phyloP scores from a whole-genome alignment of 2,888 invertebrate genomes.

The Hydrotaea cyrtoneurina region DNA sequence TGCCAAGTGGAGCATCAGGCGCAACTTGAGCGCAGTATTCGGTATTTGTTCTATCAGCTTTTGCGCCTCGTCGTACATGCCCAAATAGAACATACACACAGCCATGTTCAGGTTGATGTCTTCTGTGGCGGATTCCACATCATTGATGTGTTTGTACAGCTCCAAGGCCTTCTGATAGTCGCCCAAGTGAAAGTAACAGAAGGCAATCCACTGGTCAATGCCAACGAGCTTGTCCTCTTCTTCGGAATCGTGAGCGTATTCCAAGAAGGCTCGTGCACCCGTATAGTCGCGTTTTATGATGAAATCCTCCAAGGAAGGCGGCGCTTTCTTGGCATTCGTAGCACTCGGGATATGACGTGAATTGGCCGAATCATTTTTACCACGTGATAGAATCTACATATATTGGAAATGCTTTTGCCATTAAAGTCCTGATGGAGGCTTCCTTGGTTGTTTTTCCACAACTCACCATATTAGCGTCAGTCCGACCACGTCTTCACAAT shows the following conservation, averaged over 20 bases:
- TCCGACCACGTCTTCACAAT: not conserved
- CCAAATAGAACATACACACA: slow-evolving; percentile 96
- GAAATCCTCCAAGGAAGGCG: slow-evolving; percentile 94
- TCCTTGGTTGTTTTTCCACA: not conserved
- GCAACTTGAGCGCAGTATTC: slow-evolving; percentile 85
- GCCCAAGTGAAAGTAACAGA: slow-evolving; percentile 97
- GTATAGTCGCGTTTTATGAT: slow-evolving; percentile 94
- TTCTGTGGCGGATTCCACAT: slow-evolving; percentile 82
- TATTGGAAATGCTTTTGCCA: not conserved
- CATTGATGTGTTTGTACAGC: slow-evolving; percentile 84
- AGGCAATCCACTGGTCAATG: slow-evolving; percentile 93
- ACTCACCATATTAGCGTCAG: not conserved
- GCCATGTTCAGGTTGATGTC: slow-evolving; percentile 90
- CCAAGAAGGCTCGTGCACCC: slow-evolving; percentile 95
- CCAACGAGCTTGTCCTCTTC: slow-evolving; percentile 75
- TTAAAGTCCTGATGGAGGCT: not conserved
- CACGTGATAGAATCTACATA: slow-evolving; percentile 90
- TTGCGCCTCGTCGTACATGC: slow-evolving; percentile 86
- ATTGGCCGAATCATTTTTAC: slow-evolving; percentile 87
- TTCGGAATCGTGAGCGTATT: slow-evolving; percentile 80
- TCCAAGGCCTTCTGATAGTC: slow-evolving; percentile 92
- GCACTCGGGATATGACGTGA: slow-evolving; percentile 74
- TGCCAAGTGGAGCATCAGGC: slow-evolving; percentile 94
- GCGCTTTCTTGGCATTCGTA: slow-evolving; percentile 81
- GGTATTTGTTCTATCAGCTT: slow-evolving; percentile 85